These are phyloP conservation scores for Mayetiola destructor DNA, from an alignment of 2,888 invertebrate species.

Conservation along the genomic window DNA sequence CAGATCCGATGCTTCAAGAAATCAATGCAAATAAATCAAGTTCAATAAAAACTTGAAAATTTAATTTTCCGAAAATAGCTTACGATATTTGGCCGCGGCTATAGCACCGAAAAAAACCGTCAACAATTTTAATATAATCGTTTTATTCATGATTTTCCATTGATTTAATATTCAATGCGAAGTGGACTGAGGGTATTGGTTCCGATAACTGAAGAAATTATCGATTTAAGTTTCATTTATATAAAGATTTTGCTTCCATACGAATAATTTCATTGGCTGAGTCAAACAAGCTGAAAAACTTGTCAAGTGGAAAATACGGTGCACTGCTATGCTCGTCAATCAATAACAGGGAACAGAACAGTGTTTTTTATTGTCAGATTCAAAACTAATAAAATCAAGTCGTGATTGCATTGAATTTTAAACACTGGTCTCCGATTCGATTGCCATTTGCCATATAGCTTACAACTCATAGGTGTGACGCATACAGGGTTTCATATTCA, in stretches of 20 bases:
- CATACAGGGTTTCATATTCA: too few species aligned
- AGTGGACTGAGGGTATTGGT: not conserved
- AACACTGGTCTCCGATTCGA: too few species aligned
- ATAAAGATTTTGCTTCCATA: not conserved
- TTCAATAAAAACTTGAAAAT: not conserved
- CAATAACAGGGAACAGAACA: too few species aligned
- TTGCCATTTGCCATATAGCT: too few species aligned
- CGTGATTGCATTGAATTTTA: too few species aligned
- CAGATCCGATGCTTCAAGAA: constrained; percentile 17
- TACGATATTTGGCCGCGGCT: not conserved
- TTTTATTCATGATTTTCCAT: not conserved
- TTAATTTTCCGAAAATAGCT: not conserved
- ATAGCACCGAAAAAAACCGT: not conserved
- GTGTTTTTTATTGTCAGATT: too few species aligned
- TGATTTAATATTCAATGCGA: not conserved
- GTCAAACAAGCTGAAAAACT: not conserved
- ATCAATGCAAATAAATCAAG: not conserved
- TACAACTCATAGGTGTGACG: too few species aligned
- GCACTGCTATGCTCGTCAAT: too few species aligned
- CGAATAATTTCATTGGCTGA: not conserved
- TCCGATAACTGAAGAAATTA: not conserved
- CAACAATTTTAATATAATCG: not conserved
- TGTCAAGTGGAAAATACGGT: too few species aligned
- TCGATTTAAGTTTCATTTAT: not conserved
- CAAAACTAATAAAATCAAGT: too few species aligned